phyloP scores from a whole-genome alignment of 2,113 vertebrate genomes.

The Apaloderma vittatum region DNA sequence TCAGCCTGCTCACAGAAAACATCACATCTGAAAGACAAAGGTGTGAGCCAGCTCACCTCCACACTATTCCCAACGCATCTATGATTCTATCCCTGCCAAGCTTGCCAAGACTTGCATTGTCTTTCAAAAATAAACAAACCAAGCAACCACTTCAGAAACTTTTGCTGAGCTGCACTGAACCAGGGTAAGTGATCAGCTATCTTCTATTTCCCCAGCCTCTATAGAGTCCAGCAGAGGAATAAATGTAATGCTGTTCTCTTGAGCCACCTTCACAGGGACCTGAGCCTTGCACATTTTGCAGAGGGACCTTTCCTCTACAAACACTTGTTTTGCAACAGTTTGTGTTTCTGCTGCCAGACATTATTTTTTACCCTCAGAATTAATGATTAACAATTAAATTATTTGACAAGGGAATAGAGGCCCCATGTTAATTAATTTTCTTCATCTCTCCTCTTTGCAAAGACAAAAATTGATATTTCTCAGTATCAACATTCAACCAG shows the following conservation, averaged over 20 bases:
- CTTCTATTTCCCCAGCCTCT: not conserved
- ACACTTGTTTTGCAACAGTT: slow-evolving; percentile 3
- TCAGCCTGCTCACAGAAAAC: not conserved
- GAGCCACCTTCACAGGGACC: not conserved
- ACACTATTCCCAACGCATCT: not conserved
- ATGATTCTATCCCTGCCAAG: not conserved
- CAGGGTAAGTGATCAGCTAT: not conserved
- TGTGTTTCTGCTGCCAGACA: not conserved
- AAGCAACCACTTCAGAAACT: not conserved
- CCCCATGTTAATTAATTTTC: slow-evolving; percentile 44
- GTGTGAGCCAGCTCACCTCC: not conserved
- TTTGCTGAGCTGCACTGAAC: not conserved
- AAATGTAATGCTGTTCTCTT: not conserved
- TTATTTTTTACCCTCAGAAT: slow-evolving; percentile 11
- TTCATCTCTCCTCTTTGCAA: not conserved
- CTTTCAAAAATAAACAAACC: not conserved
- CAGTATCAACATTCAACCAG: slow-evolving; percentile 20
- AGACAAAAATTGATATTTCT: not conserved
- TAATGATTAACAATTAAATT: slow-evolving; percentile 60
- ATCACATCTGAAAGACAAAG: not conserved
- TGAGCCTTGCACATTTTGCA: not conserved
- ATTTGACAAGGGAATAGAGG: slow-evolving; percentile 35
- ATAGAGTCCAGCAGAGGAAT: not conserved
- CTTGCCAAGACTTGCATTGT: not conserved
- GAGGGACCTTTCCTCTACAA: not conserved